Conservation (phyloP, 2,888 invertebrate species). For the Cataglyphis rosenhaueri region DNA sequence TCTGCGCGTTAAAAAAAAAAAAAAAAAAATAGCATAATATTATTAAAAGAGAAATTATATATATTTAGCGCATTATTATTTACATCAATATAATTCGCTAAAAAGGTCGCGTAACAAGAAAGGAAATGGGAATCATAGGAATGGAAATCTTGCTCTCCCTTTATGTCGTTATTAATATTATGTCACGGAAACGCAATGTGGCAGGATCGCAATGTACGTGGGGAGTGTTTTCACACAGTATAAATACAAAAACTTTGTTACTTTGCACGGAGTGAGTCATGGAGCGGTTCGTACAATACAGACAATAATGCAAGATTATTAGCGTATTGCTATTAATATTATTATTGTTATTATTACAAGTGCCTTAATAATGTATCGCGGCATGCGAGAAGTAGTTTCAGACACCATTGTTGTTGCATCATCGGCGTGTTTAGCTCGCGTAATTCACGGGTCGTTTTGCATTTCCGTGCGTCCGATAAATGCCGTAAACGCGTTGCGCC, state of each 20-base stretch:
- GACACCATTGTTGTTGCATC: slow-evolving; percentile 22
- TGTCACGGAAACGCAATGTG: not conserved
- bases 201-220: not conserved
- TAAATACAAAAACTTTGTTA: not conserved
- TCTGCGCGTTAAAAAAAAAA: not conserved
- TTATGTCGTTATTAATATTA: not conserved
- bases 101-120: not conserved
- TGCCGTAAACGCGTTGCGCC: not conserved
- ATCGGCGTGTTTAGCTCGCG: not conserved
- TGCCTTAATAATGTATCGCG: slow-evolving; percentile 11
- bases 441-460: slow-evolving; percentile 25
- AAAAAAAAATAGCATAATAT: not conserved
- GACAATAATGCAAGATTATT: slow-evolving; percentile 35
- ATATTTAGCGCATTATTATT: not conserved
- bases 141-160: not conserved
- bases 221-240: slow-evolving; percentile 21
- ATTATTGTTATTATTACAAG: slow-evolving; percentile 30
- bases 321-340: slow-evolving; percentile 34
- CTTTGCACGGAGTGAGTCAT: not conserved
- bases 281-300: not conserved
- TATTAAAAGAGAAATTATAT: not conserved
- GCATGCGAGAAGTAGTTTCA: slow-evolving; percentile 25
- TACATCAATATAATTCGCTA: not conserved
- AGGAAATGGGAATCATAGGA: too few relatives aligned
- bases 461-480: not conserved